Base-by-base conservation (phyloP, 2,888 invertebrate species). In the Metopia argyrocephala region DNA sequence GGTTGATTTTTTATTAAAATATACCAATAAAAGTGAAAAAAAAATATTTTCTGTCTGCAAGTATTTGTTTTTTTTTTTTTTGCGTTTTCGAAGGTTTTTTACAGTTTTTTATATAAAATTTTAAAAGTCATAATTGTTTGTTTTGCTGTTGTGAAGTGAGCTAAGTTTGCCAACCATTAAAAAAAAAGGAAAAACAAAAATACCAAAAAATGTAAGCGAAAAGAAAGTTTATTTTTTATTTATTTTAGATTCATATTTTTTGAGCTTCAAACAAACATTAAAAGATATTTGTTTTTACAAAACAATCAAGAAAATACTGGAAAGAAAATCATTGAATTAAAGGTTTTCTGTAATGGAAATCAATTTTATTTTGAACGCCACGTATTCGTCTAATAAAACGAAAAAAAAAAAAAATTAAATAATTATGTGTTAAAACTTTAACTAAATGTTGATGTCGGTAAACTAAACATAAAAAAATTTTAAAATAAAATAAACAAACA, bases 121-220 rank as follows among this genome's bases (percentile, higher is more conserved):
- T 73, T 76, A 50, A 64, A 80, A 74, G 57, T 65, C 48, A 62
- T 23, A 21, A 65, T 62, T 75, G 56, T 74, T 70, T 69, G 59
- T 76, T 74, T 78, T 76, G 76, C 76, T 81, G 79, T 73, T 73
- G 78, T 78, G 81, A 81, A 78, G 81, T 81, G 81, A 65, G 74
- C 15, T 70, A 5, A 25, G 23, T 75, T 9, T 20, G 45, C 54
- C 61, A 66, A 70, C 66, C 71, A 56, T 56, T 38, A 9, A 38
- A 38, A 38, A 12, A 38, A 15, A 12, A 9, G 38, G 38, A 38
- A 9, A 38, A 15, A 38, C 38, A 38, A 38, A 38, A 46, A 12
- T 27, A 52, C 48, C 5, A 31, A 79, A 46, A 71, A 79, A 65
- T 79, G 80, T 80, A 80, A 80, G 80, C 68, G 52, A 64, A 73